phyloP scores from a whole-genome alignment of 2,113 vertebrate genomes.

The Chionomys nivalis region DNA sequence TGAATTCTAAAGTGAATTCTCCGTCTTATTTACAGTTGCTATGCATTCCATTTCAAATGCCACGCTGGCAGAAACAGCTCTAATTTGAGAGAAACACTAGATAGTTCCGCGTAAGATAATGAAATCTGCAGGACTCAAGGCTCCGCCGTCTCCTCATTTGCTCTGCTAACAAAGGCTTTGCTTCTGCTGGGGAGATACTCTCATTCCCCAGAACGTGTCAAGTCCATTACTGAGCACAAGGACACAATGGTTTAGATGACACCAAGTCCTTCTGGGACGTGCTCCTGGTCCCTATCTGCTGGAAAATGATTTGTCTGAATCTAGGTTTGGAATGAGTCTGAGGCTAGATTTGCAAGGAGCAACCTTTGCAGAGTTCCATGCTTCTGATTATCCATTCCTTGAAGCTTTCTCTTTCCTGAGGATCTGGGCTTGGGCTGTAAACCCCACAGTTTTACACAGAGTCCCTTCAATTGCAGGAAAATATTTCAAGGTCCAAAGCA shows the following conservation, averaged over 20 bases:
- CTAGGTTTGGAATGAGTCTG: constrained; percentile 38
- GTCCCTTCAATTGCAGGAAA: constrained; percentile 4
- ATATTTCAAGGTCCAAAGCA: neutral
- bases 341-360: constrained; percentile 25
- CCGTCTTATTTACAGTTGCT: constrained; percentile 69
- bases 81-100: constrained; percentile 72
- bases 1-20: constrained; percentile 72
- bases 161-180: constrained; percentile 67
- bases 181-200: constrained; percentile 15
- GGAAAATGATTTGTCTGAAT: neutral
- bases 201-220: neutral
- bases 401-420: constrained; percentile 39
- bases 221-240: neutral
- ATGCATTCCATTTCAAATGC: constrained; percentile 65
- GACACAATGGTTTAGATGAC: neutral
- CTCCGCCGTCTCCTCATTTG: constrained; percentile 61
- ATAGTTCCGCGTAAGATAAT: constrained; percentile 62
- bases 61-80: constrained; percentile 67
- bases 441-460: neutral
- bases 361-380: neutral
- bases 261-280: neutral
- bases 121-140: constrained; percentile 63
- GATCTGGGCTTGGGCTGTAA: constrained; percentile 21
- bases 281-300: neutral
- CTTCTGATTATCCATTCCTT: constrained; percentile 50